Conservation (phyloP, 2,113 vertebrate species). For the Macquaria ambigua region DNA sequence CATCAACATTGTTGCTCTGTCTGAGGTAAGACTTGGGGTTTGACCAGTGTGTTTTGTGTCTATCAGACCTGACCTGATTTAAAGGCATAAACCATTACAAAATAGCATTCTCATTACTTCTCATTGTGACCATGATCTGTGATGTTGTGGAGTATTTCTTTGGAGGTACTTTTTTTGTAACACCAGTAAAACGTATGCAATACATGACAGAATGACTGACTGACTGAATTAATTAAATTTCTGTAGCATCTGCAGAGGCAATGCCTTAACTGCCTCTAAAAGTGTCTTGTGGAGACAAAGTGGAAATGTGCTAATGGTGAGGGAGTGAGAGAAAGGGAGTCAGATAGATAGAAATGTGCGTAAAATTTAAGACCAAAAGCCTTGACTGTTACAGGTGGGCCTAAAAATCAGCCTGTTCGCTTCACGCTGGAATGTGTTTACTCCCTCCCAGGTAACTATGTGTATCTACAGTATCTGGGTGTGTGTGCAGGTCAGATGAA, state of each 20-base stretch:
- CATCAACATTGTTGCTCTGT: not conserved
- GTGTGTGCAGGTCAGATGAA: conserved; percentile 58
- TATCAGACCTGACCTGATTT: not conserved
- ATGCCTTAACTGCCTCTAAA: conserved; percentile 1
- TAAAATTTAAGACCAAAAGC: conserved; percentile 16
- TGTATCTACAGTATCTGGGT: conserved; percentile 21
- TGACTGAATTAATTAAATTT: not conserved
- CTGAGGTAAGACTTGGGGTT: not conserved
- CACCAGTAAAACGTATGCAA: not conserved
- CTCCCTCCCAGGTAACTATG: conserved; percentile 62
- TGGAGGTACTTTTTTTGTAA: not conserved
- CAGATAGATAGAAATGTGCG: not conserved
- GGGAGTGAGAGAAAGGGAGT: conserved; percentile 3
- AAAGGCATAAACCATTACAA: not conserved
- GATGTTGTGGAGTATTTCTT: not conserved
- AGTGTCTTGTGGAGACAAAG: not conserved
- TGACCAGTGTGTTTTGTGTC: not conserved
- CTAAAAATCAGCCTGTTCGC: conserved; percentile 32
- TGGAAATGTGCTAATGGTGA: not conserved
- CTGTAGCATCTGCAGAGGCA: not conserved
- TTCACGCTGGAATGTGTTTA: conserved; percentile 65
- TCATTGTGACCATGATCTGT: not conserved
- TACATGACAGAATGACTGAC: not conserved
- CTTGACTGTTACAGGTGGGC: conserved; percentile 48
- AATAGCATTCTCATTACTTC: no score